Evolutionary conservation across 2,888 invertebrate genomes (phyloP), one percentile per base, ranked within the genome.

Genomic region (Cylindroiulus punctatus): DNA sequence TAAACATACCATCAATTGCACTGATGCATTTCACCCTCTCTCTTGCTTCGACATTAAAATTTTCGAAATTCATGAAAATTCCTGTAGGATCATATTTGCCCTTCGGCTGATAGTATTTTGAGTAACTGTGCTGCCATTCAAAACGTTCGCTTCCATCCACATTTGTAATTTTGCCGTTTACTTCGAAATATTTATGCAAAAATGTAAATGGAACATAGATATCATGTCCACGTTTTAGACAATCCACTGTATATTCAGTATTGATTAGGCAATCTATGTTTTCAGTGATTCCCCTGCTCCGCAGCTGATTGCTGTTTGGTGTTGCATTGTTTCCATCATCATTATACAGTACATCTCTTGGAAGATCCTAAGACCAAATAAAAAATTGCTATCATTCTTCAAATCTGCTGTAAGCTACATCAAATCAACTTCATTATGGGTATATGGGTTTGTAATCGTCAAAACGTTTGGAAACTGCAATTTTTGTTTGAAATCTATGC

Each of bases 21-120:
- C 96, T 97, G 89, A 99, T 95, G 91, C 98, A 98, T 91, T 98
- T 97, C 0, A 99, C 99, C 87, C 98, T 93, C 90, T 98, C 98
- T 85, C 99, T 92, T 7, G 96, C 96, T 92, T 99, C 99, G 0
- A 99, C 99, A 91, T 98, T 98, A 91, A 98, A 99, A 91, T 98
- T 97, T 90, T 97, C 98, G 91, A 99, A 99, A 88, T 98, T 98
- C 92, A 98, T 96, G 91, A 98, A 99, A 0, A 96, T 95, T 2
- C 98, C 98, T 36, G 94, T 93, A 0, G 98, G 94, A 90, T 97
- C 95, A 91, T 99, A 99, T 89, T 94, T 95, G 52, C 94, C 95
- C 90, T 96, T 96, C 0, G 97, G 97, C 89, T 95, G 94, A 90
- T 97, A 97, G 10, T 98, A 94, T 91, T 96, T 96, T 32, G 97